Base-by-base conservation (phyloP, 2,113 vertebrate species). In the Pongo pygmaeus region DNA sequence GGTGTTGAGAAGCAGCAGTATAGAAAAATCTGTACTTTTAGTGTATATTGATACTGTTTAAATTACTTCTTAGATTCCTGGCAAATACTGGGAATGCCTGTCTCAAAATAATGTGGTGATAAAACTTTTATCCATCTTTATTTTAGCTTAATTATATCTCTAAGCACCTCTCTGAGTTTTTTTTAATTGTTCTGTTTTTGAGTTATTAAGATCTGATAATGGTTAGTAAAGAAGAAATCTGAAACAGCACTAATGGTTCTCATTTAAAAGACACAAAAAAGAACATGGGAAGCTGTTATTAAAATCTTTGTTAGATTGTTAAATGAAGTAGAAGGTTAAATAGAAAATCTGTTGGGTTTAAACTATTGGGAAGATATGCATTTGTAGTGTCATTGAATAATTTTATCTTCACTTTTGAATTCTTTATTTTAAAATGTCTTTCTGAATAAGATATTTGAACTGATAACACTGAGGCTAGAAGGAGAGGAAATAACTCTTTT, bases 121-220 rank as follows among this genome's bases (percentile, higher is more conserved):
- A 94, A 78, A 85, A 74, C 2, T 81, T 75, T 48, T 35, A 48
- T 94, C 40, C 30, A 30, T 8, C 5, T 35, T 92, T 94, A 70
- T 72, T 40, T 89, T 52, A 84, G n/a, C 77, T 84, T 83, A 89
- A 89, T 91, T 38, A 4, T 85, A 83, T 89, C 38, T 87, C 57
- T 85, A 87, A 94, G 72, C 22, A 78, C 64, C 23, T 92, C n/a
- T 72, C 93, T 77, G 35, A 85, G 48, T 38, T 96, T 93, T 57
- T 83, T 79, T 79, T 30, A 64, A 55, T 94, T 93, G 14, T 94
- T 95, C 12, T 61, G 89, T 32, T 80, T 88, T 94, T 96, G 86
- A 93, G 89, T 97, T 89, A 87, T 84, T 87, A 46, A 85, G 75
- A 94, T 93, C 93, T 94, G 83, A 92, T 97, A 88, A 87, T 52